A percentile compares a stretch with the other conserved stretches of the same genome.
phyloP scores from a whole-genome alignment of 2,113 vertebrate species.

The Alaudala cheleensis region DNA sequence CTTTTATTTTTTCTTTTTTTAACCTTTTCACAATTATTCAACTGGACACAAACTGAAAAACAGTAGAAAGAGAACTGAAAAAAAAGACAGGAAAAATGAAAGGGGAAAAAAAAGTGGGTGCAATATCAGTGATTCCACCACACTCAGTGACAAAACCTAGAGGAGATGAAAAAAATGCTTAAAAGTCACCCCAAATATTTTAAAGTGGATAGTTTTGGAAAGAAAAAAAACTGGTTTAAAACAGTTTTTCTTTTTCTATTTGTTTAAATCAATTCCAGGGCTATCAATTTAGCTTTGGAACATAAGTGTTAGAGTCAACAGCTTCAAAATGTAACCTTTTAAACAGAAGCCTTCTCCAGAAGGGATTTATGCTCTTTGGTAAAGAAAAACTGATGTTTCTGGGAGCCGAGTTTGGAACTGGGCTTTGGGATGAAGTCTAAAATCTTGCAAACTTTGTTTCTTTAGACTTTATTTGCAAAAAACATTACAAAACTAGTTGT shows the following conservation, averaged over 20 bases:
- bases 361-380: background rate
- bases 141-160: background rate
- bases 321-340: background rate
- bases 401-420: background rate
- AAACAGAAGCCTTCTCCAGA: background rate
- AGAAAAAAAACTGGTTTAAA: background rate
- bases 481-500: background rate
- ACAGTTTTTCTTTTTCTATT: background rate
- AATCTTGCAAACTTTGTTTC: background rate
- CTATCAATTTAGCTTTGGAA: background rate
- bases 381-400: background rate
- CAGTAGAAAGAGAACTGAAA: background rate
- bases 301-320: background rate
- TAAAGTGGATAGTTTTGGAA: background rate
- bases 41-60: background rate
- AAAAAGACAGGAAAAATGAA: background rate
- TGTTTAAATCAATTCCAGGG: background rate
- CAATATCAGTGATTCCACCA: background rate
- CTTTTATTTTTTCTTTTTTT: background rate
- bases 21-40: background rate
- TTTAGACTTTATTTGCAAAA: slow-evolving; percentile 1
- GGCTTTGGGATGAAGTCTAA: background rate
- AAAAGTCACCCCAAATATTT: background rate
- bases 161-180: background rate
- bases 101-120: accelerated